These are phyloP conservation scores for Cryptocephalus moraei DNA, from an alignment of 2,888 invertebrate species.

Conservation along the genomic window DNA sequence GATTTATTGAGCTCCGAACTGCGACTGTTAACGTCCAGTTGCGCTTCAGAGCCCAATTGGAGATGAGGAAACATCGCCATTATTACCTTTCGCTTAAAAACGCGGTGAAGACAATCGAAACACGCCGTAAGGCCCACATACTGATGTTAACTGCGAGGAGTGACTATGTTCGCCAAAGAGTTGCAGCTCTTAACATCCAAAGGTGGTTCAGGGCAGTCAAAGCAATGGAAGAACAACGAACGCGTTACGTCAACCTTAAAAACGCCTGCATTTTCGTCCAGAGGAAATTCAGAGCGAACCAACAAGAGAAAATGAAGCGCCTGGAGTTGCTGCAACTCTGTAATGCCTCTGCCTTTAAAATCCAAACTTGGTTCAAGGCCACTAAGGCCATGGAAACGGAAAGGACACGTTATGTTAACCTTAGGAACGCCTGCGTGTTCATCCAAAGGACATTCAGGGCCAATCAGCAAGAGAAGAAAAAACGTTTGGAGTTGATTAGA, in stretches of 20 bases:
- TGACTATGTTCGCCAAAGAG: slow-evolving; percentile 15
- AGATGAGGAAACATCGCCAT: slow-evolving; percentile 10
- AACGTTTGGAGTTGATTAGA: too few relatives aligned
- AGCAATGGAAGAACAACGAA: too few relatives aligned
- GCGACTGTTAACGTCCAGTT: slow-evolving; percentile 32
- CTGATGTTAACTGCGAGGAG: slow-evolving; percentile 11
- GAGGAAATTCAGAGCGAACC: too few relatives aligned
- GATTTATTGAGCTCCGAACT: slow-evolving; percentile 29
- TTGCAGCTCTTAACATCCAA: slow-evolving; percentile 23
- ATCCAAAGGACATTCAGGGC: slow-evolving; percentile 3
- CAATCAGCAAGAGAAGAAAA: too few relatives aligned
- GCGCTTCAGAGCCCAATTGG: slow-evolving; percentile 9
- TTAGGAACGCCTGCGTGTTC: background rate
- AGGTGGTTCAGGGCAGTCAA: slow-evolving; percentile 25
- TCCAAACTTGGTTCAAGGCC: too few relatives aligned
- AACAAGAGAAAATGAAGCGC: too few relatives aligned
- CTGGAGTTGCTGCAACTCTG: too few relatives aligned
- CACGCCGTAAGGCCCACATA: slow-evolving; percentile 23
- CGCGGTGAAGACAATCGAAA: slow-evolving; percentile 7
- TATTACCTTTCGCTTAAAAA: slow-evolving; percentile 11
- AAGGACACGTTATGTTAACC: background rate
- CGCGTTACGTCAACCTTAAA: too few relatives aligned
- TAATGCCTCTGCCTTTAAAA: too few relatives aligned
- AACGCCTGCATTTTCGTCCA: too few relatives aligned
- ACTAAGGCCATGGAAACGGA: too few relatives aligned